Evolutionary conservation across 2,888 invertebrate genomes (phyloP).

Genomic region (Nematopogon swammerdamellus): DNA sequence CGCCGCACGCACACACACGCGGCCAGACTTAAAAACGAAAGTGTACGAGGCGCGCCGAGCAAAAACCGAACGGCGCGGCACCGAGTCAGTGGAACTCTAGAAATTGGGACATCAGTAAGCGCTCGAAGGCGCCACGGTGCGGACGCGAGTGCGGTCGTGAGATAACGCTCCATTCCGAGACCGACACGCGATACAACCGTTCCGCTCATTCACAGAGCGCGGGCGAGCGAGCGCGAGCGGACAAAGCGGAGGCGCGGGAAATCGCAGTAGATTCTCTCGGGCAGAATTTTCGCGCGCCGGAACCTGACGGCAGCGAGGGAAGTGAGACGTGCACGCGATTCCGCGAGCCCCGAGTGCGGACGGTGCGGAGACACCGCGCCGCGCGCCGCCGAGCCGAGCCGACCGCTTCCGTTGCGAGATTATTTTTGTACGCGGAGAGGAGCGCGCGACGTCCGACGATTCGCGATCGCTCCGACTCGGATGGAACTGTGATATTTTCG

Average conservation of each 20-base stretch:
- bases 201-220: no score
- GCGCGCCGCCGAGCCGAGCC: neutral
- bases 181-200: neutral
- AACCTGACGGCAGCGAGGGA: no score
- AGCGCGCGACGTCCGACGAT: neutral
- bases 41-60: conserved; percentile 48
- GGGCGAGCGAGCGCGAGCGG: neutral
- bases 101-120: conserved; percentile 66
- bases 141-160: conserved; percentile 25
- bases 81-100: conserved; percentile 55
- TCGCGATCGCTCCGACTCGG: neutral
- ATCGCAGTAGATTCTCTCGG: neutral
- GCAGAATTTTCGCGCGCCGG: neutral
- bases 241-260: neutral
- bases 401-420: neutral
- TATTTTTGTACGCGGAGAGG: neutral
- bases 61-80: conserved; percentile 32
- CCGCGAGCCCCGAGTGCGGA: no score
- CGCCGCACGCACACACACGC: conserved; percentile 15
- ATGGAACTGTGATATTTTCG: neutral
- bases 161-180: conserved; percentile 8
- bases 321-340: no score
- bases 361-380: no score
- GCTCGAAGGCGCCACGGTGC: conserved; percentile 46
- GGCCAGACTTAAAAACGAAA: conserved; percentile 47